Evolutionary conservation across 2,888 invertebrate genomes (phyloP).

Genomic region (Cosmia trapezina): DNA sequence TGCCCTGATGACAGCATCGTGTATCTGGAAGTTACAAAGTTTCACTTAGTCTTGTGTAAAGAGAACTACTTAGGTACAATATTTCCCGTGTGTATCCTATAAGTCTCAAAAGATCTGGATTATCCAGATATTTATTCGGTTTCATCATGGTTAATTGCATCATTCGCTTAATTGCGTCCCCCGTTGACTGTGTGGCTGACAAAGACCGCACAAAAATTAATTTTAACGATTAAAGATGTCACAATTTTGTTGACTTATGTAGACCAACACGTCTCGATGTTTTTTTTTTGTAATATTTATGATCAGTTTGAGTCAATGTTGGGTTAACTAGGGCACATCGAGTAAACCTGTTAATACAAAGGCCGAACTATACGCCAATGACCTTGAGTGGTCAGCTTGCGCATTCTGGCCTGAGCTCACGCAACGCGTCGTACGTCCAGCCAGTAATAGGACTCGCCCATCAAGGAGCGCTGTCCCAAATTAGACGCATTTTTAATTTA

Average conservation of each 20-base stretch:
- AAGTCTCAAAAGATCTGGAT: not conserved
- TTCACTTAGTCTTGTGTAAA: not conserved
- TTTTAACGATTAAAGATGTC: not conserved
- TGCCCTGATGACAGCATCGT: constrained; percentile 96
- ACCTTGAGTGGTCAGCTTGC: too few relatives aligned
- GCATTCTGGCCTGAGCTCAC: too few relatives aligned
- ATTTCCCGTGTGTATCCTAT: not conserved
- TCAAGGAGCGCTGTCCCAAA: too few relatives aligned
- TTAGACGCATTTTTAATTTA: too few relatives aligned
- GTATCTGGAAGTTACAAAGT: constrained; percentile 90
- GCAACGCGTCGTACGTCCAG: too few relatives aligned
- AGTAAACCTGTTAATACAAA: constrained; percentile 16
- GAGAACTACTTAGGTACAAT: not conserved
- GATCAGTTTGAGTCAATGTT: not conserved
- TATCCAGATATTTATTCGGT: not conserved
- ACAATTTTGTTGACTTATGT: not conserved
- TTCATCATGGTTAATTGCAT: too few relatives aligned
- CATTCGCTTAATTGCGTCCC: too few relatives aligned
- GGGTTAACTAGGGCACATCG: not conserved
- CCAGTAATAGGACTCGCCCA: too few relatives aligned
- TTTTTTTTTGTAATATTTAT: not conserved
- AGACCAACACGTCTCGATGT: too few relatives aligned
- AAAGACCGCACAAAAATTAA: not conserved
- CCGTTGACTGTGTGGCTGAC: not conserved
- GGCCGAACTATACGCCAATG: too few relatives aligned